These are phyloP conservation scores for Manis javanica DNA, from an alignment of 2,797 vertebrate species.

Conservation along the genomic window DNA sequence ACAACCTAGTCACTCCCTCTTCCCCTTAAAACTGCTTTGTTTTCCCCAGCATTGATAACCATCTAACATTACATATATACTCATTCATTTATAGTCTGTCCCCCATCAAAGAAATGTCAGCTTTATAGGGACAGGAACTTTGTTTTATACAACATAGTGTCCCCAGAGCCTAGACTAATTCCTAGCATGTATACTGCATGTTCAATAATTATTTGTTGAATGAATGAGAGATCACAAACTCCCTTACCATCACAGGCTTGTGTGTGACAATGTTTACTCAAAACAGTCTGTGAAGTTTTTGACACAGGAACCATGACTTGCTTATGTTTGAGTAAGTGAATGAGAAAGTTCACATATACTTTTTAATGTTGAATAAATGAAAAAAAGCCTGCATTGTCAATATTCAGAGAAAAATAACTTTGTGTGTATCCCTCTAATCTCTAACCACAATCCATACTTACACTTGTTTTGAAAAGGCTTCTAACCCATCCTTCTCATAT, in stretches of 20 bases:
- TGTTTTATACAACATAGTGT: not conserved
- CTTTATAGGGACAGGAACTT: not conserved
- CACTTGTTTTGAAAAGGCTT: not conserved
- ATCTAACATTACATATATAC: not conserved
- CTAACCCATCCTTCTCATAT: not conserved
- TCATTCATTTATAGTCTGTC: not conserved
- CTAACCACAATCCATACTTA: not conserved
- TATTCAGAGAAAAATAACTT: not conserved
- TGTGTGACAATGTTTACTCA: not conserved
- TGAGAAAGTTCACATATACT: not conserved
- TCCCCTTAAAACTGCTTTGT: not conserved
- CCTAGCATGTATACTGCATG: not conserved
- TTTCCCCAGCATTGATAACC: not conserved
- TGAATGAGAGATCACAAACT: not conserved
- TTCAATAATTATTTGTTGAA: not conserved
- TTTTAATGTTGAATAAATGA: not conserved
- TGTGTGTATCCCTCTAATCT: not conserved
- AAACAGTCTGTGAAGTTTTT: not conserved
- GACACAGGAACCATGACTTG: not conserved
- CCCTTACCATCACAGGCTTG: not conserved
- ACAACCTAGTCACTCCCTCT: not conserved
- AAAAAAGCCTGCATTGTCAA: not conserved
- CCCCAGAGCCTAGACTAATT: not conserved
- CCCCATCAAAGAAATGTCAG: not conserved
- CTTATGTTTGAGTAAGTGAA: not conserved